phyloP scores from a whole-genome alignment of 1,140 invertebrate species.

The Lepidurus arcticus region DNA sequence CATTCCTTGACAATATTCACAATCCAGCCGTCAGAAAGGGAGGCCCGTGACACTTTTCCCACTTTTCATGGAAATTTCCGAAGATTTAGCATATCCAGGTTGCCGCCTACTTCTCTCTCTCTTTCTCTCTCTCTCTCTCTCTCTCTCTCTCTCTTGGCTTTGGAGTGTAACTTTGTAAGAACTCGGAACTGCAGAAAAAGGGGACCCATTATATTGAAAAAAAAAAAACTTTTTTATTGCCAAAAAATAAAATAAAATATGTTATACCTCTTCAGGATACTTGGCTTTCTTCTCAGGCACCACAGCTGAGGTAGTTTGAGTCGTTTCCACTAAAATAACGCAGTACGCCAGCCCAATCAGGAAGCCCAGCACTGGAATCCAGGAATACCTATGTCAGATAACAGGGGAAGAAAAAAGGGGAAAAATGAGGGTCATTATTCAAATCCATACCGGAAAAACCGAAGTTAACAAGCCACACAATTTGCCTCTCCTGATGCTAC shows the following conservation, averaged over 20 bases:
- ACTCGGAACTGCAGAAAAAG: neutral
- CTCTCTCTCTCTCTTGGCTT: too few species aligned
- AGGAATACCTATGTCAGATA: neutral
- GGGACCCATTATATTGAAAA: neutral
- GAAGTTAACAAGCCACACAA: neutral
- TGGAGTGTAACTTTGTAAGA: neutral
- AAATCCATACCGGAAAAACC: neutral
- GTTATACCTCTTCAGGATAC: conserved; percentile 6
- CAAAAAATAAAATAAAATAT: neutral
- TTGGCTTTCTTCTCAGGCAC: neutral
- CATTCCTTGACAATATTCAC: neutral
- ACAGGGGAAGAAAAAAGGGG: neutral
- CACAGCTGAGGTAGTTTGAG: neutral
- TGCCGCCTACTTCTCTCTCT: neutral
- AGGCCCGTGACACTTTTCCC: neutral
- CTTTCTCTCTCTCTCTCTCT: neutral
- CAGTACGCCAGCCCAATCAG: neutral
- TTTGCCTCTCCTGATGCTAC: conserved; percentile 3
- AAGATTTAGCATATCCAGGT: neutral
- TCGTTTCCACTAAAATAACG: neutral
- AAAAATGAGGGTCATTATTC: neutral
- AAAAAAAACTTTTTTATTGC: neutral
- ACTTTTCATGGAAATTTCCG: neutral
- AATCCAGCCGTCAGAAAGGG: neutral
- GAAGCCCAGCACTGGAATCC: neutral